These are phyloP conservation scores for Monarcha castaneiventris DNA, from an alignment of 2,113 vertebrate genomes.

Conservation along the genomic window DNA sequence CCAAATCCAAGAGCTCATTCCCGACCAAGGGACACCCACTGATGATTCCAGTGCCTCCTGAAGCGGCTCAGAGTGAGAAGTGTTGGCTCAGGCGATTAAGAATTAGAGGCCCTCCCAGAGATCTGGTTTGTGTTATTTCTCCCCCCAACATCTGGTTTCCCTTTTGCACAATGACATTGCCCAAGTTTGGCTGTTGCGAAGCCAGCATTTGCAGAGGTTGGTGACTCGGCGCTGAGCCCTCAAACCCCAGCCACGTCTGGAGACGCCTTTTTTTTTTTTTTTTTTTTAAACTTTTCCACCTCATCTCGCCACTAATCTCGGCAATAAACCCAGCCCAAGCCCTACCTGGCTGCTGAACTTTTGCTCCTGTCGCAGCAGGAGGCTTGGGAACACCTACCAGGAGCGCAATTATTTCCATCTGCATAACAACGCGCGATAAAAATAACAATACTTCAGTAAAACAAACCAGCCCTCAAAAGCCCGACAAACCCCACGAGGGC, in stretches of 20 bases:
- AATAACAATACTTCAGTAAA: background rate
- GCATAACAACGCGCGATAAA: background rate
- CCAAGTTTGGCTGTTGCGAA: background rate
- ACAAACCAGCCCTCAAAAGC: background rate
- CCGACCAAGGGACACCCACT: fast-evolving
- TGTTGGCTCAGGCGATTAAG: fast-evolving
- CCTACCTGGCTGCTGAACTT: constrained; percentile 19
- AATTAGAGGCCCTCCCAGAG: background rate
- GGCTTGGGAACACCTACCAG: background rate
- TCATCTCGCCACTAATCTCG: background rate
- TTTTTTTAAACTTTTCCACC: background rate
- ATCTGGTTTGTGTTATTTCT: background rate
- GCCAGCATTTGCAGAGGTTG: background rate
- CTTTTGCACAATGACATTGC: constrained; percentile 22
- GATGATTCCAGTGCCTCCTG: background rate
- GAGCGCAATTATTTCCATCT: background rate
- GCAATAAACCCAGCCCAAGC: constrained; percentile 10
- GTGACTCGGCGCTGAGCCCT: background rate
- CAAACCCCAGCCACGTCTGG: background rate
- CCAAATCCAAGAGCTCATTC: background rate
- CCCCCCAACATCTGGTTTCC: constrained; percentile 15
- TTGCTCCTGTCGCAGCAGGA: background rate
- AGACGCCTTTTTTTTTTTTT: background rate
- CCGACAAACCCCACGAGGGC: fast-evolving
- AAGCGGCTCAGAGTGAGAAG: background rate